phyloP scores from a whole-genome alignment of 2,797 vertebrate genomes.

The Cirrhinus mrigala region DNA sequence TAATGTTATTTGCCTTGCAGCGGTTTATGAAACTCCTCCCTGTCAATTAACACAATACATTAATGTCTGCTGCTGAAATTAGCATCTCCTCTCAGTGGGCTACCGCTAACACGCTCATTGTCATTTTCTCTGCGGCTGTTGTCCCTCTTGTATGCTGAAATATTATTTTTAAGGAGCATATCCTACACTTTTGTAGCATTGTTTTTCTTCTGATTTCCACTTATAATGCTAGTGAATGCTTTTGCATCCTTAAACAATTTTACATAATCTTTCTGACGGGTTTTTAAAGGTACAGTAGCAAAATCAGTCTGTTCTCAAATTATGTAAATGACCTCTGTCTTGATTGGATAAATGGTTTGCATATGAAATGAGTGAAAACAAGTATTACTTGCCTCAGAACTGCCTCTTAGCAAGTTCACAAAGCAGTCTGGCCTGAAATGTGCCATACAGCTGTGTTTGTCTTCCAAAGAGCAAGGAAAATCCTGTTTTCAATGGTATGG shows the following conservation, averaged over 20 bases:
- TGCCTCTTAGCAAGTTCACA: conserved; percentile 3
- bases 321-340: neutral
- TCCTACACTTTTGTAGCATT: neutral
- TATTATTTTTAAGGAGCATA: neutral
- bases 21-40: conserved; percentile 4
- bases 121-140: neutral
- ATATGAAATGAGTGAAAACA: neutral
- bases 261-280: neutral
- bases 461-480: neutral
- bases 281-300: neutral
- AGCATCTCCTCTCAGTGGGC: conserved; percentile 9
- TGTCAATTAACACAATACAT: conserved; percentile 8
- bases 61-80: conserved; percentile 36
- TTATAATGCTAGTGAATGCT: neutral
- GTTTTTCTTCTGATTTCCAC: neutral
- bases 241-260: neutral
- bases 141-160: neutral
- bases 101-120: neutral
- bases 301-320: neutral
- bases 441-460: neutral
- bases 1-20: conserved; percentile 19
- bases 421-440: neutral
- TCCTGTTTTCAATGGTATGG: conserved; percentile 4
- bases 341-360: neutral
- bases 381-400: neutral